Percentiles rank a stretch among this genome's conserved stretches.
phyloP scores from a whole-genome alignment of 1,140 invertebrate genomes.

The Danaus plexippus region DNA sequence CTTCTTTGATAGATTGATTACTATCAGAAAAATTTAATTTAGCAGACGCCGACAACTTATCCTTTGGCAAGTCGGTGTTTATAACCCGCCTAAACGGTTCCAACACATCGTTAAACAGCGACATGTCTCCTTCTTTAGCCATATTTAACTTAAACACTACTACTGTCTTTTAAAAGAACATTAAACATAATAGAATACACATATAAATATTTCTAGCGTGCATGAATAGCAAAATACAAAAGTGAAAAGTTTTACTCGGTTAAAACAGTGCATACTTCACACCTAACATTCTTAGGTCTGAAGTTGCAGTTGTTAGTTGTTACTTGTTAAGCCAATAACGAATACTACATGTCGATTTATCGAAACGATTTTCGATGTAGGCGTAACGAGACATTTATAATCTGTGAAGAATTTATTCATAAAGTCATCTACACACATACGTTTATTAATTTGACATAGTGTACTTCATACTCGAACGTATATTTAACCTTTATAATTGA shows the following conservation, averaged over 20 bases:
- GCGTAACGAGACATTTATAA: no score
- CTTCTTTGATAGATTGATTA: conserved; percentile 62
- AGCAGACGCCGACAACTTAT: conserved; percentile 53
- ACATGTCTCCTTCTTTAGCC: conserved; percentile 66
- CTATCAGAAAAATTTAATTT: conserved; percentile 65
- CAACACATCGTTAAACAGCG: conserved; percentile 61
- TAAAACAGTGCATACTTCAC: no score
- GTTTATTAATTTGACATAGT: no score
- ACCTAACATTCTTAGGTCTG: no score
- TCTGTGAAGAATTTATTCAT: no score
- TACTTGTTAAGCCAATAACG: no score
- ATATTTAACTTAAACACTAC: conserved; percentile 30
- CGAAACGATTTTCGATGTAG: no score
- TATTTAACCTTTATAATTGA: no score
- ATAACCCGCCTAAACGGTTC: conserved; percentile 65
- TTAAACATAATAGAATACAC: conserved; percentile 15
- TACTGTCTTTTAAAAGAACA: conserved; percentile 5
- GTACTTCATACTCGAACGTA: no score
- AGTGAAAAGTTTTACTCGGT: conserved; percentile 5
- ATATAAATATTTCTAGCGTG: conserved; percentile 5
- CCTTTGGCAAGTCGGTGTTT: conserved; percentile 59
- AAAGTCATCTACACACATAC: no score
- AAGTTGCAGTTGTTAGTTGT: no score
- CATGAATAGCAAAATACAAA: conserved; percentile 8
- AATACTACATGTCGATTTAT: no score